These are phyloP conservation scores for Pipistrellus nathusii DNA, from an alignment of 2,797 vertebrate species.

Conservation along the genomic window DNA sequence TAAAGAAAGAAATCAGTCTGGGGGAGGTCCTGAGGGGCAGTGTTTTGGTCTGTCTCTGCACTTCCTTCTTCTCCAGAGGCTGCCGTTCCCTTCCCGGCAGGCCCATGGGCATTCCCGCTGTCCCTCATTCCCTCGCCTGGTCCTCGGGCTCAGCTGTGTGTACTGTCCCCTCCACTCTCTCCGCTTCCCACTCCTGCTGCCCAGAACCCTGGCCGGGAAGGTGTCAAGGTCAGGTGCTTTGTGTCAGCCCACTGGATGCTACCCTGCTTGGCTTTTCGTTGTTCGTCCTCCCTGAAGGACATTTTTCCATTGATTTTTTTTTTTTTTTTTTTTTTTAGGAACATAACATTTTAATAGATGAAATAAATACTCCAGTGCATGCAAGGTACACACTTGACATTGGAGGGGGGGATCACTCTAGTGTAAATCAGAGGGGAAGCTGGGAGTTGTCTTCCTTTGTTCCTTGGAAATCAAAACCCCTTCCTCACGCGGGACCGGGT, in stretches of 20 bases:
- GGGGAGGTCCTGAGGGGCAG: background rate
- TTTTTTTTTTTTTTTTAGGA: too few species aligned
- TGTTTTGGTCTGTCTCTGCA: background rate
- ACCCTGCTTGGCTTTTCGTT: background rate
- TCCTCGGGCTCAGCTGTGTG: background rate
- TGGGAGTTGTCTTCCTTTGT: conserved; percentile 76
- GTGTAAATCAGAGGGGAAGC: conserved; percentile 30
- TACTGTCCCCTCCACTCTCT: background rate
- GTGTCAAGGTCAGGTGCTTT: background rate
- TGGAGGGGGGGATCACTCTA: background rate
- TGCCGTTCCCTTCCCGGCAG: background rate
- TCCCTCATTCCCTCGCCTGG: background rate
- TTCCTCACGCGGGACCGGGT: background rate
- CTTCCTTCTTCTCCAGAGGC: background rate
- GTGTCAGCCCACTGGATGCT: background rate
- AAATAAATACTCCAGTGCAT: too few species aligned
- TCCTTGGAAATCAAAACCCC: conserved; percentile 77
- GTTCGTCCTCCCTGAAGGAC: too few species aligned
- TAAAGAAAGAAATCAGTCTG: too few species aligned
- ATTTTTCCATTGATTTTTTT: too few species aligned
- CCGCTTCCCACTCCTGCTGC: background rate
- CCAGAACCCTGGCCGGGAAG: background rate
- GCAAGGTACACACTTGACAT: too few species aligned
- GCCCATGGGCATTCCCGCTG: background rate
- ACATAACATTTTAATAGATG: too few species aligned